Evolutionary conservation across 1,140 invertebrate species (phyloP), one percentile per base, ranked within the genome.

Genomic region (Brachionus calyciflorus): DNA sequence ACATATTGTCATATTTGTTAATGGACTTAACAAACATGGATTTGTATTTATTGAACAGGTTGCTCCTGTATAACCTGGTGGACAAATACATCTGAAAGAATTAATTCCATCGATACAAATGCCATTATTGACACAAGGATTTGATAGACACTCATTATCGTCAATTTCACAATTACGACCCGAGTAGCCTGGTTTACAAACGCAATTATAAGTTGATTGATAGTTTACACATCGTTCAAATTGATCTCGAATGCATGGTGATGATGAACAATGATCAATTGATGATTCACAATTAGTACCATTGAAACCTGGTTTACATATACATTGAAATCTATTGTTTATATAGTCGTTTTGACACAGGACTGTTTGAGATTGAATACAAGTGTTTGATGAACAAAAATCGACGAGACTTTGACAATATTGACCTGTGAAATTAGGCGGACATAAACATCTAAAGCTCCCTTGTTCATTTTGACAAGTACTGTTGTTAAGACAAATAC

Each of bases 381-480:
- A 97, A 0, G 93, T 93, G 51, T 87, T 85, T 0, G 21, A 40
- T 78, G 40, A 87, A 82, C 90, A 83, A 92, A 91, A 49, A 87
- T 82, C 88, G 9, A 94, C 90, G 83, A 94, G 90, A 2, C 88
- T 87, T 85, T 94, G 91, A 83, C 93, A 95, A 80, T 92, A 90
- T 40, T 88, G 17, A 10, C 76, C 76, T 19, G 76, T 77, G 26
- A n/a, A 77, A 10, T 37, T 33, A 10, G 55, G 41, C 14, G 75
- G 26, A 60, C 79, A 79, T 14, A 57, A n/a, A 49, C 79, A 79
- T 17, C 68, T 21, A 44, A 70, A 79, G 46, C 81, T 81, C 6
- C 83, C 83, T 0, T 79, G 78, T 0, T 79, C 80, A 76, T 85
- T 85, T 46, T 81, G 49, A 76, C 84, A 85, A 0, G 80, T 81